phyloP scores from a whole-genome alignment of 2,113 vertebrate genomes.

The Dasyurus viverrinus region DNA sequence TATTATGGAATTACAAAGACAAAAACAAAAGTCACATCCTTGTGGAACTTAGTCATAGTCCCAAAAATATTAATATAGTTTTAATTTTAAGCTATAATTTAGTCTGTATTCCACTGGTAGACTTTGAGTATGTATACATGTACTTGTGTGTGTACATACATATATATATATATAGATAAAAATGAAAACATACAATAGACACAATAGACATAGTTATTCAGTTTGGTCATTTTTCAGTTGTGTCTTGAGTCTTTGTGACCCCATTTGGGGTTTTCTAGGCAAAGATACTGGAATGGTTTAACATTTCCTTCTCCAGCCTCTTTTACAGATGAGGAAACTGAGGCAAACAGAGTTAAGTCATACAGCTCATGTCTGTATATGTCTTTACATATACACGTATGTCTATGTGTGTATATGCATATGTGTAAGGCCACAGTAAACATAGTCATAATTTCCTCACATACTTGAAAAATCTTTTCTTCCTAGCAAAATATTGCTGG shows the following conservation, averaged over 20 bases:
- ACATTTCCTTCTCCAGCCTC: not conserved
- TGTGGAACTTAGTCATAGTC: not conserved
- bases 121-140: not conserved
- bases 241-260: not conserved
- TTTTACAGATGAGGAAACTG: not conserved
- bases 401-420: not conserved
- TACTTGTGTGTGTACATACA: not conserved
- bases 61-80: not conserved
- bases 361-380: not conserved
- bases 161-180: too few species aligned
- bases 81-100: not conserved
- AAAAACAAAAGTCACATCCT: not conserved
- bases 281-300: not conserved
- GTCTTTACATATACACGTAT: not conserved
- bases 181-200: too few species aligned
- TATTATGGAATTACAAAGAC: not conserved
- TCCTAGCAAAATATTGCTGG: not conserved
- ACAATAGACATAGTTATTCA: not conserved
- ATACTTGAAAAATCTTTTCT: not conserved
- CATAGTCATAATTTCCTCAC: not conserved
- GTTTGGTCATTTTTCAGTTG: not conserved
- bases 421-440: not conserved
- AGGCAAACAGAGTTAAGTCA: not conserved
- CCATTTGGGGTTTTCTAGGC: too few species aligned
- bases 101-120: not conserved